Base-by-base conservation (phyloP, 2,113 vertebrate genomes). In the Brachyhypopomus gauderio region DNA sequence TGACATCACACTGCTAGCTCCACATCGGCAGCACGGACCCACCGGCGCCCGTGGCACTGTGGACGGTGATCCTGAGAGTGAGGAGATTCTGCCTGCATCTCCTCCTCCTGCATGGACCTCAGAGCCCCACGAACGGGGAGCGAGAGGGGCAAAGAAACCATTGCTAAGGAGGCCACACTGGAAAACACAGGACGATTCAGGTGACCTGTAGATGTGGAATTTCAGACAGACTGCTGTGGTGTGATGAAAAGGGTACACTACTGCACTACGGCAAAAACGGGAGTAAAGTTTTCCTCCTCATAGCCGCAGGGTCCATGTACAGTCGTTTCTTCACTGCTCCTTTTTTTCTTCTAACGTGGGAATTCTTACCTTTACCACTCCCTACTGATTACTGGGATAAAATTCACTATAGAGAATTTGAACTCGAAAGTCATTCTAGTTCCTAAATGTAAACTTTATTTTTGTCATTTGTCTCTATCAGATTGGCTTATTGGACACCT, bases 131-230 rank as follows among this genome's bases (percentile, higher is more conserved):
- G 83, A 89, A 5, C n/a, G 2, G 6, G 30, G 60, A 5, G 67
- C 52, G 25, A 41, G 30, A 22, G 36, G 63, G 0, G 41, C 84
- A 17, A 64, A 6, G 71, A 90, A 90, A 62, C 88, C 92, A 55
- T 86, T 92, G 25, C 91, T 92, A 27, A 86, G 85, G 52, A 85
- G 87, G 59, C 88, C 93, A 17, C 87, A 88, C 78, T 92, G 91
- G 76, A 89, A 85, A 69, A 76, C 25, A 11, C 88, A 72, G 72
- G 77, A 75, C 67, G 52, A 45, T 25, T 71, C 20, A 77, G 25
- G 36, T 17, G 30, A 60, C 52, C 14, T 34, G 12, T 67, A 36
- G 7, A n/a, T 41, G 12, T 66, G 25, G 0, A 5, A 34, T 20
- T 41, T 79, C 77, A 84, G 81, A 72, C 25, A 73, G 67, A 81